phyloP scores from a whole-genome alignment of 2,888 invertebrate genomes.

The Acanthosepion lycidas region DNA sequence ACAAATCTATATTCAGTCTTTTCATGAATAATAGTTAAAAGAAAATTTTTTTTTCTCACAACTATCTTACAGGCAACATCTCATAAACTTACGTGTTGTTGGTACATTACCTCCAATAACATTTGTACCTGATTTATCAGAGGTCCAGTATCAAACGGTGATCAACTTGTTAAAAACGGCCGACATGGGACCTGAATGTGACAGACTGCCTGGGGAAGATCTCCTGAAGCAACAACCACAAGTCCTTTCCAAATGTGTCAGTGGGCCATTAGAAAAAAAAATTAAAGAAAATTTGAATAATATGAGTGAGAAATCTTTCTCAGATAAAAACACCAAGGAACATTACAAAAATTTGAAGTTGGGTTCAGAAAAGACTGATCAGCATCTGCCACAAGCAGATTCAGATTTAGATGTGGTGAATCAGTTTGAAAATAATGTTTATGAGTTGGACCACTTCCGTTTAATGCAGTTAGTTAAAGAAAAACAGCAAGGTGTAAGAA shows the following conservation, averaged over 20 bases:
- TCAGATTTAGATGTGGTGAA: conserved; percentile 43
- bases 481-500: not conserved
- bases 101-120: conserved; percentile 59
- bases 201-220: conserved; percentile 45
- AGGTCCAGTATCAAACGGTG: conserved; percentile 52
- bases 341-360: not conserved
- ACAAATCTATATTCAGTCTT: no score
- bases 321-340: not conserved
- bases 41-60: not conserved
- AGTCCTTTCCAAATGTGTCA: not conserved
- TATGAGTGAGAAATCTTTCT: not conserved
- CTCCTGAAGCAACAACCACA: conserved; percentile 38
- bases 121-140: conserved; percentile 58
- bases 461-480: not conserved
- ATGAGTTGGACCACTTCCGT: not conserved
- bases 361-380: conserved; percentile 47
- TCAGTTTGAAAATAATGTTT: conserved; percentile 40
- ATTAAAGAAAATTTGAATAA: not conserved
- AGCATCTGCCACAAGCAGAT: not conserved
- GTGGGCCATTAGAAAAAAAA: not conserved
- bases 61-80: conserved; percentile 55
- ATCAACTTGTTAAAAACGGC: conserved; percentile 57
- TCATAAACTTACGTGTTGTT: conserved; percentile 57
- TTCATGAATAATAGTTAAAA: not conserved
- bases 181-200: conserved; percentile 61